Base-by-base conservation (phyloP, 2,888 invertebrate genomes). In the Cantharis nigra region DNA sequence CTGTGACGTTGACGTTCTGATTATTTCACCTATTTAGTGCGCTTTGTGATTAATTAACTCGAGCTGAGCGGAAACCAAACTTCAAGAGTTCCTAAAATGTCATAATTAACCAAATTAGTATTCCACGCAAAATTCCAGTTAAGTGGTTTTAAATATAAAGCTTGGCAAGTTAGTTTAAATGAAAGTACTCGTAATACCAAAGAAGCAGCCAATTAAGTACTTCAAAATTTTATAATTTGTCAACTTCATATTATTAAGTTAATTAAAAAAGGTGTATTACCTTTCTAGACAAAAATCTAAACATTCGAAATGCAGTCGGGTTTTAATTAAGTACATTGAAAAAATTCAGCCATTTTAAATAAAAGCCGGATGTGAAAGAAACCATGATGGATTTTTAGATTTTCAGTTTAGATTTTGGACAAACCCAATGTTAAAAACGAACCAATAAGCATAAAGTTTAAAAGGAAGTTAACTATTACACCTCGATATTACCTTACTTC, bases 331-430 rank as follows among this genome's bases (percentile, higher is more conserved):
- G 49, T 67, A 18, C 33, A 63, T 71, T 49, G 26, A 75, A 73
- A 65, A 69, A 72, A 72, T 81, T 76, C 80, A 72, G 82, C 84
- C 84, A 85, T 85, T 85, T 84, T 84, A 81, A 79, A 80, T 74
- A 69, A 33, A 75, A 79, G 79, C 83, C 83, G 84, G 84, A 85
- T 83, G 82, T 82, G 82, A 83, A 77, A 75, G 83, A 83, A 84
- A 84, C 84, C 84, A 85, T 84, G 79, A 83, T 84, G 81, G 82
- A 82, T 82, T 82, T 80, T 78, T 80, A 83, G 83, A 83, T 84
- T 81, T 82, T 79, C 78, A 83, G 83, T 84, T 84, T 82, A 82
- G 71, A 80, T 77, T 79, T 78, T 72, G 80, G 81, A 81, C 83
- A 76, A 16, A 82, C 82, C 77, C 82, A 82, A 79, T 70, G 80